phyloP scores from a whole-genome alignment of 2,888 invertebrate species.

The Panorpa germanica region DNA sequence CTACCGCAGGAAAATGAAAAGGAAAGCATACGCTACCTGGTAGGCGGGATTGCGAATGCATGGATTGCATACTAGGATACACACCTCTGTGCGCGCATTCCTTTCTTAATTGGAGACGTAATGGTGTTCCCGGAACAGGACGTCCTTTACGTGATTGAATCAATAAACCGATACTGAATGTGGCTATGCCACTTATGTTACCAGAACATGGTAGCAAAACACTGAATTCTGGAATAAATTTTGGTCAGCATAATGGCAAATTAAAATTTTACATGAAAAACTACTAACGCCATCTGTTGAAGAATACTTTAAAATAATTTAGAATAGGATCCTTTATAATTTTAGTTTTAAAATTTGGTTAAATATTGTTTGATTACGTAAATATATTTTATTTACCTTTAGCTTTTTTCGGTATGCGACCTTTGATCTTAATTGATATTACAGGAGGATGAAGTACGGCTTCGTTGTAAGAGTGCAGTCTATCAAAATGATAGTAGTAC shows the following conservation, averaged over 20 bases:
- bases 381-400: conserved; percentile 50
- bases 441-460: conserved; percentile 71
- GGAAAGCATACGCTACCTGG: conserved; percentile 25
- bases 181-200: conserved; percentile 72
- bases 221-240: conserved; percentile 52
- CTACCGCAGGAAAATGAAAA: too few species aligned
- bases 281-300: background rate
- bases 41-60: conserved; percentile 20
- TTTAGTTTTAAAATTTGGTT: background rate
- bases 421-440: conserved; percentile 69
- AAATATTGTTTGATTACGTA: too few species aligned
- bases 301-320: background rate
- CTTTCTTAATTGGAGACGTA: conserved; percentile 73
- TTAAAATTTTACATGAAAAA: conserved; percentile 8
- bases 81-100: conserved; percentile 88
- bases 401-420: conserved; percentile 67
- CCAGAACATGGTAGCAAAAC: conserved; percentile 73
- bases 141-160: conserved; percentile 64
- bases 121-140: conserved; percentile 70
- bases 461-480: conserved; percentile 66
- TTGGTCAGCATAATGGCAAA: conserved; percentile 6
- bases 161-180: conserved; percentile 70
- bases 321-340: background rate
- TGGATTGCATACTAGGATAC: conserved; percentile 40
- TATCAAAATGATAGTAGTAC: conserved; percentile 75